Percentiles rank a stretch among this genome's conserved stretches.
phyloP scores from a whole-genome alignment of 2,113 vertebrate species.

The Solea senegalensis region DNA sequence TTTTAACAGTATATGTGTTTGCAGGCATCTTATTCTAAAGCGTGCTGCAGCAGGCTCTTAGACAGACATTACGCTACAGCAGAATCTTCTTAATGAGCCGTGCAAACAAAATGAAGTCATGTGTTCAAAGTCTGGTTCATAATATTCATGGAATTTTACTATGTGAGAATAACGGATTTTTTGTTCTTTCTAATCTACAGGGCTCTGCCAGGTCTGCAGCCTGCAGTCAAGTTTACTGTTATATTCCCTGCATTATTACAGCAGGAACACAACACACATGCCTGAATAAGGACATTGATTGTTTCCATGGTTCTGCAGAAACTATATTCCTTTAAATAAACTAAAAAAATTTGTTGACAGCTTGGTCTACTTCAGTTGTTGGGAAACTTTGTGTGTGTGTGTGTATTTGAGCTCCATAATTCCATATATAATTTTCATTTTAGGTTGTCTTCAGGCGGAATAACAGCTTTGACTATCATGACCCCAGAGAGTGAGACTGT shows the following conservation, averaged over 20 bases:
- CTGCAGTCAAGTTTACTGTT: too few relatives aligned
- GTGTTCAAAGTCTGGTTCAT: background rate
- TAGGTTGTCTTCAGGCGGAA: background rate
- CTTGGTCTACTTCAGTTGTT: background rate
- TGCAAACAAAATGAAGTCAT: background rate
- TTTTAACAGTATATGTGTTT: too few relatives aligned
- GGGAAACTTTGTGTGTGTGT: background rate
- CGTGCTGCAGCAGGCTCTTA: background rate
- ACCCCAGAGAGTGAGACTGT: conserved; percentile 22
- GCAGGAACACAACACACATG: background rate
- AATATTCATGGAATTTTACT: background rate
- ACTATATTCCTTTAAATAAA: background rate
- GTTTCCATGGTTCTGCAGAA: background rate
- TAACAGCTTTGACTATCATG: background rate
- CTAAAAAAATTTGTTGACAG: background rate
- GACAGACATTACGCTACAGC: background rate
- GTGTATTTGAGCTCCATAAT: background rate
- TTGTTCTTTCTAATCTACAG: background rate
- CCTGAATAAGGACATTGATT: background rate
- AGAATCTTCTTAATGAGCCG: background rate
- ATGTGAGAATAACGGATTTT: background rate
- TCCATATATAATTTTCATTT: background rate
- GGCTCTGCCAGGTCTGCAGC: background rate
- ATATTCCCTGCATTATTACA: conserved; percentile 2
- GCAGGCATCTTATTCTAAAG: background rate